phyloP scores from a whole-genome alignment of 2,113 vertebrate species.

The Pampusana beccarii region DNA sequence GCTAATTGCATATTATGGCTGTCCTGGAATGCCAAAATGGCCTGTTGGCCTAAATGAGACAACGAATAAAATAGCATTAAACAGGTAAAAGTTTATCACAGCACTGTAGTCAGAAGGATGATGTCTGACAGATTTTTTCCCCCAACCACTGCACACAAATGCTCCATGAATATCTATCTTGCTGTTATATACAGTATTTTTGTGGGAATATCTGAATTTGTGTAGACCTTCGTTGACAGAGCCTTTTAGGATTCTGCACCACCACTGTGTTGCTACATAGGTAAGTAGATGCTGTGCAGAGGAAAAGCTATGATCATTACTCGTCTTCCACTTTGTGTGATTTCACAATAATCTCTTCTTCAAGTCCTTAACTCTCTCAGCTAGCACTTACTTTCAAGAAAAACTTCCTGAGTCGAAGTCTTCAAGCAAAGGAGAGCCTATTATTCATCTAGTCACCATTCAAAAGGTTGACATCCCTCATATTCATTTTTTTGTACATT shows the following conservation, averaged over 20 bases:
- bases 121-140: neutral
- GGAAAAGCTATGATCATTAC: neutral
- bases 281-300: neutral
- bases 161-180: neutral
- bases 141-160: neutral
- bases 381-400: neutral
- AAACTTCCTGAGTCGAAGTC: neutral
- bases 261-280: neutral
- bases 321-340: neutral
- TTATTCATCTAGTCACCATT: neutral
- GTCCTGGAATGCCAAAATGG: neutral
- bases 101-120: neutral
- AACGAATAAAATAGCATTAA: neutral
- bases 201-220: neutral
- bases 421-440: neutral
- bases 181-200: neutral
- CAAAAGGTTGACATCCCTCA: neutral
- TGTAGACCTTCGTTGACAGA: neutral
- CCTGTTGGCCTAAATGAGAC: neutral
- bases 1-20: neutral
- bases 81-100: neutral
- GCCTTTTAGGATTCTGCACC: neutral
- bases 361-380: neutral
- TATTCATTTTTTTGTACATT: neutral
- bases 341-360: neutral